Evolutionary conservation across 2,888 invertebrate species (phyloP).

Genomic region (Agrochola lota): DNA sequence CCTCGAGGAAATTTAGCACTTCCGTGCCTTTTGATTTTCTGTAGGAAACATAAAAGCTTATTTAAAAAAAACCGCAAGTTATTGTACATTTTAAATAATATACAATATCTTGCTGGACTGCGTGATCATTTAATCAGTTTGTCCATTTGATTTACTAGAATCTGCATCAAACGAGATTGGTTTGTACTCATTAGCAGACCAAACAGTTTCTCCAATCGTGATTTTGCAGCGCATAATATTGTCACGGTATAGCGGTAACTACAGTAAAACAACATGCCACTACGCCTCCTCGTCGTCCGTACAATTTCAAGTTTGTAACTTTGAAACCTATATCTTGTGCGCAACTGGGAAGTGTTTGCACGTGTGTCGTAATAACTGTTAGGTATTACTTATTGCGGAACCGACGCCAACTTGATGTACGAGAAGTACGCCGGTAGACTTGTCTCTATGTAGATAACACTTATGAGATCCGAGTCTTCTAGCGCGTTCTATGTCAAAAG

Average conservation of each 20-base stretch:
- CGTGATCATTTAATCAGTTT: neutral
- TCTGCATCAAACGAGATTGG: neutral
- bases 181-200: conserved; percentile 20
- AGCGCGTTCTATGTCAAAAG: neutral
- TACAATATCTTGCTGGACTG: neutral
- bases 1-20: too few species aligned
- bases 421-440: conserved; percentile 42
- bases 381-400: conserved; percentile 60
- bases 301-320: conserved; percentile 57
- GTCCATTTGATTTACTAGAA: neutral
- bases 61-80: neutral
- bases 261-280: conserved; percentile 37
- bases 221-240: conserved; percentile 9
- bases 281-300: conserved; percentile 1
- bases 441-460: conserved; percentile 32
- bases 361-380: conserved; percentile 62
- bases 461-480: conserved; percentile 11
- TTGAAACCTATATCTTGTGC: conserved; percentile 47
- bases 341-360: conserved; percentile 50
- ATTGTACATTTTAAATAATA: too few species aligned
- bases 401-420: conserved; percentile 53
- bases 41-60: too few species aligned
- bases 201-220: conserved; percentile 11
- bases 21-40: too few species aligned
- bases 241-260: neutral